Evolutionary conservation across 2,113 vertebrate species (phyloP), one percentile per base, ranked within the genome.

Genomic region (Pangasianodon hypophthalmus): DNA sequence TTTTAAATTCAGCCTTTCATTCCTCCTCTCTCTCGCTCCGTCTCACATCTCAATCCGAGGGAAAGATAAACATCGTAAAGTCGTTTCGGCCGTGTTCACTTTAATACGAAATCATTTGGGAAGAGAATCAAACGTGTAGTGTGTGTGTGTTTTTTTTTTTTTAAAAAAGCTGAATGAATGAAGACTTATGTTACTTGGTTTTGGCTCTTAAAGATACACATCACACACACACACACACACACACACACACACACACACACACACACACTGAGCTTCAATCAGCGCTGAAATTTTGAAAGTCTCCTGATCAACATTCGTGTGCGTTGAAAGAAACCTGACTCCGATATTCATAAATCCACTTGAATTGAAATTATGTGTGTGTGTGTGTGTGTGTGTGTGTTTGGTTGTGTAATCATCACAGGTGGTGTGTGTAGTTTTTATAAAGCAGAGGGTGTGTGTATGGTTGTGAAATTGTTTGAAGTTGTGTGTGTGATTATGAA

Each of bases 31-130:
- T 87, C 89, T 88, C 19, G 90, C 73, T 9, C 86, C 19, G 0
- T 84, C 92, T 93, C 69, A 92, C 93, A 79, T 92, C 93, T 92
- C 69, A 79, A 88, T 91, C 48, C 62, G 86, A 62, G 91, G 93
- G 94, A 92, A 96, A 94, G 91, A 94, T 94, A 95, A 95, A 95
- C 95, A 94, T 92, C 88, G 93, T 94, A 95, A 94, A 95, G 92
- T 89, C 92, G 88, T 95, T 94, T 94, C 93, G 94, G 77, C 94
- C 92, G 56, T 92, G 91, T 94, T 92, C 90, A 62, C 90, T 95
- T 95, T 95, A 93, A 96, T 96, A 95, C 93, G 90, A 93, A 94
- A 94, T 92, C 92, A 92, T 92, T 89, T 79, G 88, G 50, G 87
- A 85, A 93, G 93, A 90, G 94, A 94, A 94, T 95, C 92, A 89